These are phyloP conservation scores for Leucopsar rothschildi DNA, from an alignment of 2,113 vertebrate species.

Conservation along the genomic window DNA sequence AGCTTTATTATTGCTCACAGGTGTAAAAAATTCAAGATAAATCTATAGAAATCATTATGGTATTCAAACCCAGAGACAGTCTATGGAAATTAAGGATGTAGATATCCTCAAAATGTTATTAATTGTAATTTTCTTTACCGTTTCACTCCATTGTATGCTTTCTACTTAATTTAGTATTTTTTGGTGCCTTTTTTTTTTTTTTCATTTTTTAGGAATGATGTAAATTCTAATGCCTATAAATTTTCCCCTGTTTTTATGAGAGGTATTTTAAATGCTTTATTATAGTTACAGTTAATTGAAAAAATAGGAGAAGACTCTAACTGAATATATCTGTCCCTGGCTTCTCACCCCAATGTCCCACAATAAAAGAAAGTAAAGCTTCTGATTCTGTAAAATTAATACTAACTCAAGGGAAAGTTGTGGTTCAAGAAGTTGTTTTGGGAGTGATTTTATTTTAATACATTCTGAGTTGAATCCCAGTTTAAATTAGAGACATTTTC, in stretches of 20 bases:
- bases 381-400: neutral
- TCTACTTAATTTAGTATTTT: neutral
- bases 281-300: neutral
- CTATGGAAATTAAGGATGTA: neutral
- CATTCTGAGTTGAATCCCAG: neutral
- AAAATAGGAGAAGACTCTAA: neutral
- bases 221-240: neutral
- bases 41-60: neutral
- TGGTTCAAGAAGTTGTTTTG: neutral
- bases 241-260: neutral
- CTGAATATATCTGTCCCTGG: neutral
- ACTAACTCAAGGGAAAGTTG: neutral
- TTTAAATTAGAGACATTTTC: neutral
- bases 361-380: neutral
- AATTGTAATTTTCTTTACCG: neutral
- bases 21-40: neutral
- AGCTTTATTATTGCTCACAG: neutral
- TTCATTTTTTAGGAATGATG: neutral
- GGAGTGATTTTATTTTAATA: neutral
- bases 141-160: neutral
- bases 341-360: neutral
- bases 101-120: neutral
- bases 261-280: neutral
- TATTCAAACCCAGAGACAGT: neutral
- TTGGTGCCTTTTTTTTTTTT: neutral